Conservation (phyloP, 2,797 vertebrate species). For the Menidia menidia region DNA sequence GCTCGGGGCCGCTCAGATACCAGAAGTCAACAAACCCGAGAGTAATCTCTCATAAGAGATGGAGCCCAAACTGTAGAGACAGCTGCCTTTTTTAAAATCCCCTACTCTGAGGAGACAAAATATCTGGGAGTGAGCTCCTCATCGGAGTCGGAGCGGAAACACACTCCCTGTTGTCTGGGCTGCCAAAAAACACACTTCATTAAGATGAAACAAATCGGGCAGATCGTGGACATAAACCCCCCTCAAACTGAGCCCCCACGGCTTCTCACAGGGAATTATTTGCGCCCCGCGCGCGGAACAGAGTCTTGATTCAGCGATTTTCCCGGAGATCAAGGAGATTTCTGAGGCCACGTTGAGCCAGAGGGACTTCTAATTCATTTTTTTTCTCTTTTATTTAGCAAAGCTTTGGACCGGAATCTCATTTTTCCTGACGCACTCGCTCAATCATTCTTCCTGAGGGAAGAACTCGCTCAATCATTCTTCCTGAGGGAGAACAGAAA, state of each 20-base stretch:
- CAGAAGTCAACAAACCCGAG: no score
- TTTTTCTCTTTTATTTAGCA: slow-evolving; percentile 5
- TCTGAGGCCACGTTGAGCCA: neutral
- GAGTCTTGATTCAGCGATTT: slow-evolving; percentile 24
- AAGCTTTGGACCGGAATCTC: neutral
- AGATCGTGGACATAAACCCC: slow-evolving; percentile 31
- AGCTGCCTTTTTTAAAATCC: neutral
- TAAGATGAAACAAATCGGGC: slow-evolving; percentile 21
- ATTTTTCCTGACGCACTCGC: neutral
- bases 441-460: no score
- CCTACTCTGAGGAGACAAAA: neutral
- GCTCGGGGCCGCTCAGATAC: no score
- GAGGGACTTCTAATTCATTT: neutral
- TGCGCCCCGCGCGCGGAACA: neutral
- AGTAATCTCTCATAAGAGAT: neutral
- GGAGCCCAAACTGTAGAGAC: neutral
- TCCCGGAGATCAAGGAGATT: slow-evolving; percentile 19
- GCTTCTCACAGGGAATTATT: slow-evolving; percentile 34
- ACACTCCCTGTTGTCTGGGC: slow-evolving; percentile 17
- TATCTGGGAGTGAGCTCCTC: neutral
- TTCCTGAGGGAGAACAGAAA: no score
- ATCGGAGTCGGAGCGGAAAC: neutral
- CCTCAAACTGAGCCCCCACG: slow-evolving; percentile 22
- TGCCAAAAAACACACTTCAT: slow-evolving; percentile 34
- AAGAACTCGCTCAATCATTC: no score